Conservation (phyloP, 1,140 invertebrate species). For the Zaprionus davidi region DNA sequence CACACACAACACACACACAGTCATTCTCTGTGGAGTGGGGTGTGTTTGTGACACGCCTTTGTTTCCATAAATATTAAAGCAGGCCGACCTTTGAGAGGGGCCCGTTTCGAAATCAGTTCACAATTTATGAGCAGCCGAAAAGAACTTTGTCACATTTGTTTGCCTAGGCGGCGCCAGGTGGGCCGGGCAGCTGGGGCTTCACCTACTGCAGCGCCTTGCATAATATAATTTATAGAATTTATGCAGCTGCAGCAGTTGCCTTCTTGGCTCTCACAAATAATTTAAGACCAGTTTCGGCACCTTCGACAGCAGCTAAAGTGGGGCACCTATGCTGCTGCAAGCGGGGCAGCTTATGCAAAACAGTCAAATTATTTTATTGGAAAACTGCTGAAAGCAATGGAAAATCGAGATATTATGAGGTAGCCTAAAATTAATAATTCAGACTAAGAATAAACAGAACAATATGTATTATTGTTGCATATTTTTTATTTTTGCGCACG, state of each 20-base stretch:
- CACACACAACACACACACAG: slow-evolving; percentile 17
- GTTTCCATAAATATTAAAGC: slow-evolving; percentile 80
- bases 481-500: background rate
- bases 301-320: background rate
- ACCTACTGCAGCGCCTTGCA: slow-evolving; percentile 2
- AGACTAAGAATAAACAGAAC: background rate
- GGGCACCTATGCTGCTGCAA: too few species aligned
- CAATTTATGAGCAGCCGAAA: slow-evolving; percentile 55
- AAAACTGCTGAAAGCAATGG: background rate
- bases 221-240: slow-evolving; percentile 68
- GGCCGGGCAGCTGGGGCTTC: background rate
- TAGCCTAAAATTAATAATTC: background rate
- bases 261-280: slow-evolving; percentile 35
- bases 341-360: background rate
- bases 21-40: slow-evolving; percentile 5
- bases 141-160: slow-evolving; percentile 66
- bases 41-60: slow-evolving; percentile 54
- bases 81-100: slow-evolving; percentile 51
- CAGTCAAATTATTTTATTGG: background rate
- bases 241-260: slow-evolving; percentile 52
- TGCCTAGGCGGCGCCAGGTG: slow-evolving; percentile 21
- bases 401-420: background rate
- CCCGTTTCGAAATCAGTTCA: slow-evolving; percentile 62
- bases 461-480: background rate
- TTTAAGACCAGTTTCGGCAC: slow-evolving; percentile 56